Percentiles rank a stretch among this genome's conserved stretches.
phyloP scores from a whole-genome alignment of 2,113 vertebrate genomes.

The Formicarius rufipectus region DNA sequence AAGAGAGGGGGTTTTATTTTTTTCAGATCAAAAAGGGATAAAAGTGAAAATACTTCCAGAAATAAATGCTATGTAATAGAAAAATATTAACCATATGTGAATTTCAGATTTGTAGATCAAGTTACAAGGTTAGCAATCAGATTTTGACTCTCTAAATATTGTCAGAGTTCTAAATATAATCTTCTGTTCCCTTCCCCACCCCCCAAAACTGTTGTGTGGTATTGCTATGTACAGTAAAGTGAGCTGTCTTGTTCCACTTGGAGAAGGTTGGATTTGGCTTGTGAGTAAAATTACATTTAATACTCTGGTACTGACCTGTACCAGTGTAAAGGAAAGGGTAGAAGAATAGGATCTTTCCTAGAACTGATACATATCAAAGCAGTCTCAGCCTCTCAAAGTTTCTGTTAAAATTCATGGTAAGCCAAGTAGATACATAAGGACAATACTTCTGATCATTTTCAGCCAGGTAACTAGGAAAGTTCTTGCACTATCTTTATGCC shows the following conservation, averaged over 20 bases:
- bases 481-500: neutral
- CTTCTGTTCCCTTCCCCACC: neutral
- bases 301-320: neutral
- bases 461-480: neutral
- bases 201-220: neutral
- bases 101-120: constrained; percentile 24
- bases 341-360: neutral
- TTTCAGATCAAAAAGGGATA: constrained; percentile 7
- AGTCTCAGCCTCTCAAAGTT: neutral
- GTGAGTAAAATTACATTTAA: neutral
- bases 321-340: neutral
- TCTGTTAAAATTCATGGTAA: neutral
- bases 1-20: neutral
- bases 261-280: neutral
- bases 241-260: neutral
- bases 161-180: constrained; percentile 5
- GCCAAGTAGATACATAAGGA: neutral
- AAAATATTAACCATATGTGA: constrained; percentile 13
- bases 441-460: neutral
- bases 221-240: neutral
- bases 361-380: neutral
- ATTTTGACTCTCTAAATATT: constrained; percentile 34
- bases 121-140: constrained; percentile 26
- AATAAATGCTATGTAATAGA: constrained; percentile 23
- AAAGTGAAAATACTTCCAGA: constrained; percentile 24